phyloP scores from a whole-genome alignment of 1,140 invertebrate species.

The Pseudomyrmex flavicornis region DNA sequence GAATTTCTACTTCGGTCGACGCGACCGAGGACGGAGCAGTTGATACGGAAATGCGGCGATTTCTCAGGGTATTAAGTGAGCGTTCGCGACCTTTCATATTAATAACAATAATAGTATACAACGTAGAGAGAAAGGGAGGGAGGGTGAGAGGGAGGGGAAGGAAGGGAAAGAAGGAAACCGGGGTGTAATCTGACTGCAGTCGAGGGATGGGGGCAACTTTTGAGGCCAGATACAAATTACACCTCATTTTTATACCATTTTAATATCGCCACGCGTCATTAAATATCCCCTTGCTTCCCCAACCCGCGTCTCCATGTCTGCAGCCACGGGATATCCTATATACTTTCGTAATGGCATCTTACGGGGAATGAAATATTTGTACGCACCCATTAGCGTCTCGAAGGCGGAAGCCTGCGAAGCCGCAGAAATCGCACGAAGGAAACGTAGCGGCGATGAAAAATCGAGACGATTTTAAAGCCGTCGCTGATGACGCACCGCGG shows the following conservation, averaged over 20 bases:
- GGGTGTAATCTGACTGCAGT: constrained; percentile 51
- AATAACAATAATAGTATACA: constrained; percentile 81
- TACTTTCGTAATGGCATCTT: constrained; percentile 63
- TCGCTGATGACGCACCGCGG: constrained; percentile 8
- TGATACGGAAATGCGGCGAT: constrained; percentile 79
- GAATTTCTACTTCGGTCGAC: constrained; percentile 40
- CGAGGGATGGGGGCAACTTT: constrained; percentile 74
- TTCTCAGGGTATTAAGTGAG: constrained; percentile 80
- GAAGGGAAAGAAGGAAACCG: constrained; percentile 18
- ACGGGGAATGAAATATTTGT: constrained; percentile 77
- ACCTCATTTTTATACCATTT: constrained; percentile 85
- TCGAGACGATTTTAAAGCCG: constrained; percentile 58
- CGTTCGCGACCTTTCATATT: constrained; percentile 78
- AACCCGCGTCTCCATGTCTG: constrained; percentile 17
- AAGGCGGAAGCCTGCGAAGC: constrained; percentile 60
- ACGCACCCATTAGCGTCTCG: constrained; percentile 75
- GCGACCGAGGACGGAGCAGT: constrained; percentile 52
- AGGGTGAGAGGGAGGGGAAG: constrained; percentile 8
- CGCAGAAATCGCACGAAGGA: constrained; percentile 57
- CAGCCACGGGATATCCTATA: constrained; percentile 53
- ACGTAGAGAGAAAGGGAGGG: constrained; percentile 41
- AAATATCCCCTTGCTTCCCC: constrained; percentile 79
- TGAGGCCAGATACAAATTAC: constrained; percentile 84
- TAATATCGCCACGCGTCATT: constrained; percentile 85
- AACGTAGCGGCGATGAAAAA: constrained; percentile 65